Base-by-base conservation (phyloP, 2,113 vertebrate genomes). In the Rousettus leschenaultii region DNA sequence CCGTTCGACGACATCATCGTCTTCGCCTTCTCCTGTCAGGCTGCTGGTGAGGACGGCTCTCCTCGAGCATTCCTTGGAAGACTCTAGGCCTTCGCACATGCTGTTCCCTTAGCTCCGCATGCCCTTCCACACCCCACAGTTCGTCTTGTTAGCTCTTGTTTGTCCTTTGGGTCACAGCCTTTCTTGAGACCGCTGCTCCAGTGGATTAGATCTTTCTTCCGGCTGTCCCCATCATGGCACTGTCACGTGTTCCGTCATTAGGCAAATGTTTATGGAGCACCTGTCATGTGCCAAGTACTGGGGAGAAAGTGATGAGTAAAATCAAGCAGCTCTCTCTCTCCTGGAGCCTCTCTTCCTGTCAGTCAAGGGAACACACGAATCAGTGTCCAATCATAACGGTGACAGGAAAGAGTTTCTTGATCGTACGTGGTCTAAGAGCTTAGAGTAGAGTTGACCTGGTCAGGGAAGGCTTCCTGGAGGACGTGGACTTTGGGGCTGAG, bases 1-100 rank as follows among this genome's bases (percentile, higher is more conserved):
- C 99, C 99, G 26, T 99, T 99, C 0, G 99, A 99, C 0, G 99
- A 99, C 96, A 99, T 99, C 98, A 99, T 99, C 0, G 99, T 99
- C 96, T 99, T 99, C 0, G 99, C 99, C 65, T 99, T 99, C 90
- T 99, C 99, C 88, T 99, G 99, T 95, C 98, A 99, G 63, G 99
- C 98, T 0, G 98, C 99, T 16, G 99, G 99, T 99, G 97, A 97
- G 93, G 80, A 92, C 74, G 26, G 53, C 48, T 61, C 65, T 73
- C 13, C 8, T 4, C 26, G 26, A 51, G 35, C 48, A 0, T 51
- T 43, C 40, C 33, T 40, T 74, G 7, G 6, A 61, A 40, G 71
- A 53, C 63, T 74, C 95, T 55, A 9, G 35, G 57, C 74, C 38
- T 89, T 68, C 38, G 71, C 55, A 83, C 15, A 4, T 59, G 63